Base-by-base conservation (phyloP, 2,797 vertebrate genomes). In the Pangasius krempfi region DNA sequence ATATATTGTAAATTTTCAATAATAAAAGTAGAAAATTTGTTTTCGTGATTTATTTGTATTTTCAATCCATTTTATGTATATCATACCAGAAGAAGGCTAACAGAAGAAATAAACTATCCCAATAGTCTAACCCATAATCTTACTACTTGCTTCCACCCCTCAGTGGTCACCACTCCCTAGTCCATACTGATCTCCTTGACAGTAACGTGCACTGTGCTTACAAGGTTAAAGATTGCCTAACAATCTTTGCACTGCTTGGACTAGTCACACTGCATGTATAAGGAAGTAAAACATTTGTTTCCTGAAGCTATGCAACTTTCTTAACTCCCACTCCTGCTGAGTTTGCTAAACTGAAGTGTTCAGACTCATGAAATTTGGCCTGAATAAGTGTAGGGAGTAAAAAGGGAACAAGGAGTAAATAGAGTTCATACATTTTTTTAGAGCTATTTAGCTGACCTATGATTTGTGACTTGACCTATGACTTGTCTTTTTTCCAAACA, bases 221-320 rank as follows among this genome's bases (percentile, higher is more conserved):
- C 8, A 30, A 64, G 25, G 25, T 52, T 78, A 52, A 82, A 68
- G 40, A 40, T 68, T 80, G 30, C 47, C 76, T 66, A 54, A 52
- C 20, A 79, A 0, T 13, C 30, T 60, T 72, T 87, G 66, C 27
- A 56, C 9, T n/a, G 52, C 13, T 50, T 72, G 16, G 12, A 58
- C 3, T 12, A n/a, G 33, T 70, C 52, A 70, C 1, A 50, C 3
- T 58, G 62, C 14, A n/a, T 87, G 47, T 44, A 22, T 44, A 72
- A 87, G 52, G 30, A 81, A 81, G 76, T 70, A 75, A 62, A 62
- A 52, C 56, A 40, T 72, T 84, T 16, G 20, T 73, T 87, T 88
- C 79, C 10, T 47, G 22, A 62, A 27, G n/a, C 79, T 58, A 81
- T 40, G 79, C 52, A 81, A 82, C 56, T 44, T 82, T 62, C 27